A percentile compares a stretch with the other conserved stretches of the same genome.
Evolutionary conservation across 2,113 vertebrate species (phyloP).

Genomic region (Heliornis fulica): DNA sequence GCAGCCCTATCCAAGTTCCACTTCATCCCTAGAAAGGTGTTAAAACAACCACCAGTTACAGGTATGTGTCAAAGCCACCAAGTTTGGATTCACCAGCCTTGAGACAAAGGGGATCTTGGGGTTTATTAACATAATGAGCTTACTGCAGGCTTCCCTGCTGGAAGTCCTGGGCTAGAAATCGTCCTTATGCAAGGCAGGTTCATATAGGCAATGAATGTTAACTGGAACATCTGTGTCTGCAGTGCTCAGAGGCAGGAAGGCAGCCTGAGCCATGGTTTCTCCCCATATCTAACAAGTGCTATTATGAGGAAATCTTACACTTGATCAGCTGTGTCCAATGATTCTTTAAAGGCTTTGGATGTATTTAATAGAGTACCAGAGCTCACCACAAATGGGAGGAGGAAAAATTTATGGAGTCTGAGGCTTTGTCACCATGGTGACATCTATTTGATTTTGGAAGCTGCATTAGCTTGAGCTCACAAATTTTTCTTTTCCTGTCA

Average conservation of each 20-base stretch:
- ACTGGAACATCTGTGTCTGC: neutral
- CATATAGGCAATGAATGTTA: neutral
- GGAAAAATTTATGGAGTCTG: slow-evolving; percentile 1
- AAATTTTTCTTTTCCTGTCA: slow-evolving; percentile 43
- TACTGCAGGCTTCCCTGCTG: neutral
- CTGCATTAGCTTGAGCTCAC: neutral
- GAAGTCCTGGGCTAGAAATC: neutral
- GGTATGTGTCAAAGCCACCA: neutral
- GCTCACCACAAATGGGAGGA: slow-evolving; percentile 24
- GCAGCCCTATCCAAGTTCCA: neutral
- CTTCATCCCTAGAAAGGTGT: neutral
- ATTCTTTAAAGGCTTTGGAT: slow-evolving; percentile 14
- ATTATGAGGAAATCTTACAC: neutral
- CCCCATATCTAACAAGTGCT: neutral
- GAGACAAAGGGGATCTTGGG: neutral
- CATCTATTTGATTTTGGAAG: slow-evolving; percentile 25
- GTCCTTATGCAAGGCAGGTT: neutral
- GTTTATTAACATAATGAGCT: neutral
- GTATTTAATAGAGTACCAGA: neutral
- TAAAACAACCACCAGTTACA: neutral
- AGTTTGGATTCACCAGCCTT: neutral
- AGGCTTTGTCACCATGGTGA: slow-evolving; percentile 43
- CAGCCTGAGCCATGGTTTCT: slow-evolving; percentile 21
- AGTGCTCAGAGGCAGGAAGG: neutral
- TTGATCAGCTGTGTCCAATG: neutral